These are phyloP conservation scores for Nomada flava DNA, from an alignment of 2,888 invertebrate genomes.

Conservation along the genomic window DNA sequence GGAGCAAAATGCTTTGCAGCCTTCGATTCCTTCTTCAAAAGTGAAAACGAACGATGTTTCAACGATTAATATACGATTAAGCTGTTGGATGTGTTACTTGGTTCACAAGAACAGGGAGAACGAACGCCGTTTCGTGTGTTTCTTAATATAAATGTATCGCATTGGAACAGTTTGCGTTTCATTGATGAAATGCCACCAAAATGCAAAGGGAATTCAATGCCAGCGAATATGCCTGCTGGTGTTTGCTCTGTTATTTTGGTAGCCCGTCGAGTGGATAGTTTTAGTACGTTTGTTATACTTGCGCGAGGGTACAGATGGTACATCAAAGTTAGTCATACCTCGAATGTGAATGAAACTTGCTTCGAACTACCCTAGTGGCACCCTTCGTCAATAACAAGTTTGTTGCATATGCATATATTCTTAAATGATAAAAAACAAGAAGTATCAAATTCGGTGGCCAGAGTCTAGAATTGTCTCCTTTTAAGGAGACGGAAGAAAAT, in stretches of 20 bases:
- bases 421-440: too few relatives aligned
- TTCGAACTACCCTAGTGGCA: not conserved
- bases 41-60: too few relatives aligned
- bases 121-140: not conserved
- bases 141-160: not conserved
- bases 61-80: too few relatives aligned
- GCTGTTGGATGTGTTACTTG: too few relatives aligned
- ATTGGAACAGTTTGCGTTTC: not conserved
- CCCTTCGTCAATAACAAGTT: too few relatives aligned
- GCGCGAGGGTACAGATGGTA: conserved; percentile 40
- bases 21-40: too few relatives aligned
- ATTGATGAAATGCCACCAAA: not conserved
- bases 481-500: too few relatives aligned
- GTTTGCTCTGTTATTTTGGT: conserved; percentile 53
- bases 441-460: too few relatives aligned
- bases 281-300: conserved; percentile 45
- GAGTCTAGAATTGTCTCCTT: too few relatives aligned
- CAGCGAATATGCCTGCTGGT: conserved; percentile 38
- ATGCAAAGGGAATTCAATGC: conserved; percentile 12
- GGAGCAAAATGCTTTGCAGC: too few relatives aligned
- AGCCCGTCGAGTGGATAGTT: conserved; percentile 44
- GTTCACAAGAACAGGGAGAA: too few relatives aligned
- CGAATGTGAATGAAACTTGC: conserved; percentile 24
- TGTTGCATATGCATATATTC: too few relatives aligned
- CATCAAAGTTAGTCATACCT: conserved; percentile 18